Percentiles rank a stretch among this genome's conserved stretches.
Conservation (phyloP, 2,888 invertebrate genomes). For the Melolontha melolontha region DNA sequence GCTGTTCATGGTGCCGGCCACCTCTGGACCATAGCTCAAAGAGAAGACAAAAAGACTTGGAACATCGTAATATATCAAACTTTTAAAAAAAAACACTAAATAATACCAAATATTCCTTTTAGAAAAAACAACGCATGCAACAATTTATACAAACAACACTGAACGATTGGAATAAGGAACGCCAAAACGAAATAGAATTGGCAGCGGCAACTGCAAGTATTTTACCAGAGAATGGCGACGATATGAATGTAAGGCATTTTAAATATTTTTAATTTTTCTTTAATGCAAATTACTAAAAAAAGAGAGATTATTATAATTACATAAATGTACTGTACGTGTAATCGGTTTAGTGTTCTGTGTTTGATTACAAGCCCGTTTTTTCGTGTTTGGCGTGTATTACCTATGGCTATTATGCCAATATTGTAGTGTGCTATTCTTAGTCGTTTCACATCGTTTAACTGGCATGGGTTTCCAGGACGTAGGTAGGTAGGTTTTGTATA, state of each 20-base stretch:
- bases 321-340: too few species aligned
- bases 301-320: too few species aligned
- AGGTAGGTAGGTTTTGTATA: too few species aligned
- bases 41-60: slow-evolving; percentile 71
- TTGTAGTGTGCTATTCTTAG: too few species aligned
- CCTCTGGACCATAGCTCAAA: slow-evolving; percentile 86
- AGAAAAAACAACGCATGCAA: slow-evolving; percentile 70
- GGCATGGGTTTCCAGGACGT: too few species aligned
- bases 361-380: too few species aligned
- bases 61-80: slow-evolving; percentile 66
- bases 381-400: too few species aligned
- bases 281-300: too few species aligned
- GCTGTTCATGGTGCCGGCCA: slow-evolving; percentile 91
- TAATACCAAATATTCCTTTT: slow-evolving; percentile 41
- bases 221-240: slow-evolving; percentile 55
- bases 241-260: slow-evolving; percentile 36
- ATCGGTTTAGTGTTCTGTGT: too few species aligned
- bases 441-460: too few species aligned
- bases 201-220: slow-evolving; percentile 71
- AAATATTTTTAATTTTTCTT: slow-evolving; percentile 20
- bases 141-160: slow-evolving; percentile 52
- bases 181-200: slow-evolving; percentile 67
- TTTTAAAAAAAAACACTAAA: background rate
- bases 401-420: too few species aligned
- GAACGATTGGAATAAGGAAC: slow-evolving; percentile 59